These are phyloP conservation scores for Delichon dasypus DNA, from an alignment of 2,797 vertebrate species.

Conservation along the genomic window DNA sequence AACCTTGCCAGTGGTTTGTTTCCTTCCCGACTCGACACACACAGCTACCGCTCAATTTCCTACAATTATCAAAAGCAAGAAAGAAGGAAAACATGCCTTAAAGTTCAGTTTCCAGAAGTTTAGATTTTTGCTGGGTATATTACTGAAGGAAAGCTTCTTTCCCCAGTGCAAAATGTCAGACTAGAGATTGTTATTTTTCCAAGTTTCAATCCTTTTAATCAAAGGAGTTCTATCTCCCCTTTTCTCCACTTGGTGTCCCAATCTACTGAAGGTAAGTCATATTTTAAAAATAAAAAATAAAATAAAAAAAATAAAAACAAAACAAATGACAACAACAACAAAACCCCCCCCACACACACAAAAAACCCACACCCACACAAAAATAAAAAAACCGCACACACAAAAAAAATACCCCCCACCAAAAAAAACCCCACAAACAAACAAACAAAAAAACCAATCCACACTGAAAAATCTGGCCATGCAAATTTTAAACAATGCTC, in stretches of 20 bases:
- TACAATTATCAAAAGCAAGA: constrained; percentile 12
- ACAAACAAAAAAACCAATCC: no score
- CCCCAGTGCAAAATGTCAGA: neutral
- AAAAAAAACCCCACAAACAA: neutral
- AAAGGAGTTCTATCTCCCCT: neutral
- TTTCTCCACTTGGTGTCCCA: neutral
- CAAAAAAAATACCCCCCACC: no score
- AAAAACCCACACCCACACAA: no score
- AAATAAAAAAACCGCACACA: no score
- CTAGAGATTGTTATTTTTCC: neutral
- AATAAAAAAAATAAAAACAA: no score
- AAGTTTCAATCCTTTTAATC: neutral
- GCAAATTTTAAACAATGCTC: neutral
- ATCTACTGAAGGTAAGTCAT: accelerated
- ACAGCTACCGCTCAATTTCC: neutral
- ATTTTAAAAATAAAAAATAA: no score
- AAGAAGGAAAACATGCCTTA: neutral
- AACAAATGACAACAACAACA: no score
- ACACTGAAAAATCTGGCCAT: neutral
- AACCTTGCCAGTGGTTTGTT: neutral
- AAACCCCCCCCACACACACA: no score
- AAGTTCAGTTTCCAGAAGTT: neutral
- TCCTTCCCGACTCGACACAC: neutral
- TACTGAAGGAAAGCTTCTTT: neutral
- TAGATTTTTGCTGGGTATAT: neutral